Base-by-base conservation (phyloP, 1,140 invertebrate species). In the Ephestia elutella region DNA sequence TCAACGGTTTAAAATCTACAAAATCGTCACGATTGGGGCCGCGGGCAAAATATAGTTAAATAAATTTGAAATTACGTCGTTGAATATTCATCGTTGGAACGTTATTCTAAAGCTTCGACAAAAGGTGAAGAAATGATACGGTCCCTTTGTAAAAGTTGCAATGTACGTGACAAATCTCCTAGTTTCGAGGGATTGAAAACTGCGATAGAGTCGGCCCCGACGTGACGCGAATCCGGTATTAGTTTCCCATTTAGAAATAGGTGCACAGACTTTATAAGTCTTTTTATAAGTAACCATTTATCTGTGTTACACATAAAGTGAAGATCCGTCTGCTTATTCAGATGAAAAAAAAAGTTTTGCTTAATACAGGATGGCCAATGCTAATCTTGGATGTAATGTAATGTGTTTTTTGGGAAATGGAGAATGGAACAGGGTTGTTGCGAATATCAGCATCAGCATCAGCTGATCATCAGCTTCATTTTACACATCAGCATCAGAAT, bases 131-230 rank as follows among this genome's bases (percentile, higher is more conserved):
- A 72, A 78, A 77, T 70, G 72, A 71, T 79, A 77, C 71, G 74
- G 68, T 75, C 70, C 70, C 76, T 77, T 81, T 75, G 68, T 73
- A 73, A 82, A 81, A 83, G 72, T 84, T 79, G 72, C 63, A 72
- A 66, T 70, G 78, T 85, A 87, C 82, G 84, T 87, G 84, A 85
- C 82, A 81, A 85, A 83, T 85, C 80, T 82, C 75, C 77, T 74
- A 78, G 74, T 79, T 81, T 82, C 71, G 67, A 82, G 65, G 78
- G 75, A 85, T 87, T 87, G 82, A 87, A 87, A 87, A 87, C 80
- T 85, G 76, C 82, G 78, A 85, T 85, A 85, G 80, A 83, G 69
- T 75, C 69, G 67, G 68, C 55, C 54, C 56, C 62, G 59, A 82
- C 82, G 84, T 87, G 84, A 73, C 53, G 49, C 61, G 84, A 85